Percentiles rank a stretch among this genome's conserved stretches.
phyloP scores from a whole-genome alignment of 2,797 vertebrate species.

The Zenarchopterus dispar region DNA sequence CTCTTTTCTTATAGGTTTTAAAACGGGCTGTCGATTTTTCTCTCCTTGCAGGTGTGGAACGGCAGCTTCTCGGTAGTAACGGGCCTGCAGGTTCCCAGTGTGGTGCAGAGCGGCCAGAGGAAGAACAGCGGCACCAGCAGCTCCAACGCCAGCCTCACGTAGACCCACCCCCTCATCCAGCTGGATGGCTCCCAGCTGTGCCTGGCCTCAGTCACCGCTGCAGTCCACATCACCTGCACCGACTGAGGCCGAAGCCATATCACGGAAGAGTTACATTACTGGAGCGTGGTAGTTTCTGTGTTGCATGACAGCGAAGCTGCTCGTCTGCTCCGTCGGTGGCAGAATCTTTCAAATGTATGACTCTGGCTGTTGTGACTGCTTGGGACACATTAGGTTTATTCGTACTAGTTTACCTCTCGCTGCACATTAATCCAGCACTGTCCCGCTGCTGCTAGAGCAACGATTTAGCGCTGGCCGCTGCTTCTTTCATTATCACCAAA shows the following conservation, averaged over 20 bases:
- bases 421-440: slow-evolving; percentile 47
- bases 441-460: slow-evolving; percentile 62
- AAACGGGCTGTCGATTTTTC: slow-evolving; percentile 2
- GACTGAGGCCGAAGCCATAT: slow-evolving; percentile 38
- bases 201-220: slow-evolving; percentile 26
- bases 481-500: slow-evolving; percentile 45
- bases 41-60: slow-evolving; percentile 89
- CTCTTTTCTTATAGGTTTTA: not conserved
- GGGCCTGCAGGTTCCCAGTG: slow-evolving; percentile 91
- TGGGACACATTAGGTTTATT: slow-evolving; percentile 47
- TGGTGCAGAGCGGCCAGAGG: slow-evolving; percentile 90
- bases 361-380: slow-evolving; percentile 42
- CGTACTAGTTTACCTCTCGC: slow-evolving; percentile 35
- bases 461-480: slow-evolving; percentile 75
- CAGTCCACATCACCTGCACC: slow-evolving; percentile 29
- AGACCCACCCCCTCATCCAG: slow-evolving; percentile 49
- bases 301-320: slow-evolving; percentile 34
- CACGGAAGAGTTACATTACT: slow-evolving; percentile 50
- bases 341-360: slow-evolving; percentile 1
- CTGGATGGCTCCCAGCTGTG: slow-evolving; percentile 24
- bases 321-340: slow-evolving; percentile 25
- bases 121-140: slow-evolving; percentile 94
- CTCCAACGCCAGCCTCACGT: slow-evolving; percentile 93
- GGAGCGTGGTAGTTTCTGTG: slow-evolving; percentile 28
- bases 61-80: slow-evolving; percentile 92